Conservation (phyloP, 2,113 vertebrate species). For the Seriola rivoliana region DNA sequence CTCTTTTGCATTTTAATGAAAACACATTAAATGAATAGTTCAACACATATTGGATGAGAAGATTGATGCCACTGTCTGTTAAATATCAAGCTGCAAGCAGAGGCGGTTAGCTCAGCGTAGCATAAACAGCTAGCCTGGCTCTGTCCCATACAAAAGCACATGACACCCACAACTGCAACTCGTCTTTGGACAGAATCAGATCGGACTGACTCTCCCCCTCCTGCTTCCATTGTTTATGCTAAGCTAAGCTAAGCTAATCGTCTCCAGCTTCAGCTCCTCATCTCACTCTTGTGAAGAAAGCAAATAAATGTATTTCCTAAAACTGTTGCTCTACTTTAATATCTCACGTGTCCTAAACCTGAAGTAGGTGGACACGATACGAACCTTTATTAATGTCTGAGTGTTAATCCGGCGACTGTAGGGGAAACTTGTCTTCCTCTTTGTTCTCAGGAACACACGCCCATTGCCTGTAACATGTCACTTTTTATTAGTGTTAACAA, state of each 20-base stretch:
- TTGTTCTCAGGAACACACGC: slow-evolving; percentile 48
- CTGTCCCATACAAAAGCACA: neutral
- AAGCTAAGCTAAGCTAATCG: neutral
- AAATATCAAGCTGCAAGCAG: neutral
- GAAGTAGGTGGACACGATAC: no score
- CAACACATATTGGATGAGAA: no score
- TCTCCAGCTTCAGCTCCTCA: neutral
- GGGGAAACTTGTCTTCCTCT: slow-evolving; percentile 39
- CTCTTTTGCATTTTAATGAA: neutral
- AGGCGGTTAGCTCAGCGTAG: neutral
- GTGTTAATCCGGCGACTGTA: slow-evolving; percentile 8
- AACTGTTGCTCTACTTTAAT: neutral
- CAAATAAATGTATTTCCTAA: neutral
- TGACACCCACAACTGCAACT: neutral
- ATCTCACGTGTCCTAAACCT: neutral
- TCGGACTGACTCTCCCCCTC: neutral
- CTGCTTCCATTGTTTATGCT: neutral
- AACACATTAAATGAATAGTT: neutral
- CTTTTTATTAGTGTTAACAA: slow-evolving; percentile 68
- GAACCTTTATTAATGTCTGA: neutral
- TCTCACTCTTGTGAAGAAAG: neutral
- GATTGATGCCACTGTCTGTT: no score
- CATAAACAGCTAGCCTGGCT: neutral
- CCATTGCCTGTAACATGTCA: slow-evolving; percentile 45
- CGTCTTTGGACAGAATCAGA: neutral